Base-by-base conservation (phyloP, 1,140 invertebrate species). In the Contarinia nasturtii region DNA sequence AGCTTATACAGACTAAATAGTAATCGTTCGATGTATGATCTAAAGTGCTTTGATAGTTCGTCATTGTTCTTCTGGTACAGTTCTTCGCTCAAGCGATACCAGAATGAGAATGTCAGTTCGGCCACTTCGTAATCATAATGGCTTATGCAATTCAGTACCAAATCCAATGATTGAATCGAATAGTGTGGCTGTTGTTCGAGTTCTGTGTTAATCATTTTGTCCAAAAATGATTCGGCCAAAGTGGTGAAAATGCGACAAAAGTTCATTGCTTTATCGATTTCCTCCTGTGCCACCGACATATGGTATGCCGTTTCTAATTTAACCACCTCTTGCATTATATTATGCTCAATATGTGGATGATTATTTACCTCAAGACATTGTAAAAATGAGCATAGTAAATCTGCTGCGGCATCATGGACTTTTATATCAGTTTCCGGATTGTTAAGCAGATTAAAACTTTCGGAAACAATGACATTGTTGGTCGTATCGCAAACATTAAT, bases 51-150 rank as follows among this genome's bases (percentile, higher is more conserved):
- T 20, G 82, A 90, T 1, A 93, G 57, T 1, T 75, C 70, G 50
- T 87, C 78, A 50, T 76, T 79, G 57, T 93, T 85, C 54, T 79
- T 80, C 54, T 89, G 81, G 62, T 95, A 97, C 0, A 98, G 64
- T 54, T 86, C 80, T 69, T 98, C 94, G 11, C 92, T 95, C 37
- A 98, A 64, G 33, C 86, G 73, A 66, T 94, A 96, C 95, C 95
- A 98, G 45, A 98, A 72, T 63, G 91, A 87, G 59, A 98, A 98
- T 3, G 92, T 95, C 49, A 96, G 90, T 67, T 95, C 90, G 22
- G 90, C 88, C 36, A 98, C 82, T 82, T 95, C 91, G 70, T 94
- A 98, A 65, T 98, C 91, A 65, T 96, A 90, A 72, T 98, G 91
- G 0, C 89, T 88, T 36, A 90, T 86, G 69, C 93, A 95, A 8